Evolutionary conservation across 2,888 invertebrate genomes (phyloP).

Genomic region (Falcaria lacertinaria): DNA sequence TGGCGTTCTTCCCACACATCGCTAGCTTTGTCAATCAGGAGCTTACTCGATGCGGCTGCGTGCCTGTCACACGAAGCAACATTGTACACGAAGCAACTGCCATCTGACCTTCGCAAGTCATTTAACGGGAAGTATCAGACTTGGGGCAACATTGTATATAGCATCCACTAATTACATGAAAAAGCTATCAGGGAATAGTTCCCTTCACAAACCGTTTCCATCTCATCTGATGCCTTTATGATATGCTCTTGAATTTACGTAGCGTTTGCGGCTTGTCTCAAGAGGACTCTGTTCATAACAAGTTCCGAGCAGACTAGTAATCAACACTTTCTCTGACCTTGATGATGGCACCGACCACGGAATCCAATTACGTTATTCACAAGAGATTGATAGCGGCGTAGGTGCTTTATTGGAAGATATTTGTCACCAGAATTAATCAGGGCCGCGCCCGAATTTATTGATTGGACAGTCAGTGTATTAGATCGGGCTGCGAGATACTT

Average conservation of each 20-base stretch:
- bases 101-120: no score
- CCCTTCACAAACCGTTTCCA: no score
- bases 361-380: slow-evolving; percentile 58
- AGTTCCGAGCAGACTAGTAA: slow-evolving; percentile 1
- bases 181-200: no score
- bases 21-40: no score
- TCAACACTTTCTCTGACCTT: slow-evolving; percentile 27
- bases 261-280: not conserved
- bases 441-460: slow-evolving; percentile 25
- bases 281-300: slow-evolving; percentile 1
- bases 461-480: slow-evolving; percentile 1
- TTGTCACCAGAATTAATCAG: slow-evolving; percentile 52
- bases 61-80: no score
- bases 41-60: no score
- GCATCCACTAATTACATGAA: no score
- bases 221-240: not conserved
- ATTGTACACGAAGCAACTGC: no score
- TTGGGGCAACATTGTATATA: no score
- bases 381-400: slow-evolving; percentile 51
- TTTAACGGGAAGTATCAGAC: no score
- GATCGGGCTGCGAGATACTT: not conserved
- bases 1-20: no score
- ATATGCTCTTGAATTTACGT: not conserved
- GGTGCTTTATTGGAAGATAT: slow-evolving; percentile 45
- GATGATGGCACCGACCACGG: slow-evolving; percentile 29